Conservation (phyloP, 30 jellyfish, hydroid and myxozoan genomes). For the Cassiopea andromeda region DNA sequence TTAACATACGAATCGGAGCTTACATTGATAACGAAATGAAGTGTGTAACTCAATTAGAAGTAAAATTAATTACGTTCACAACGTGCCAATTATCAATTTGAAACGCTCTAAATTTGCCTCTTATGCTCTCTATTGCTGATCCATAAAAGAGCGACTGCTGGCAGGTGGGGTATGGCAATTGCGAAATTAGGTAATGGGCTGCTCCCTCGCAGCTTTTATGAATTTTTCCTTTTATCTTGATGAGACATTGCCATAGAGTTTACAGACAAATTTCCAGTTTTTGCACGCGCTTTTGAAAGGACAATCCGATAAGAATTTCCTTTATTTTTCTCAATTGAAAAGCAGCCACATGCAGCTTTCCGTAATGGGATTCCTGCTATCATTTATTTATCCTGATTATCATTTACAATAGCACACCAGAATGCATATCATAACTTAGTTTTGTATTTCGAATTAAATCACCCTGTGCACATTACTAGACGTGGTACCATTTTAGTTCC, state of each 20-base stretch:
- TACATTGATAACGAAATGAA: neutral
- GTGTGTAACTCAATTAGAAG: neutral
- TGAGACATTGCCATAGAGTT: neutral
- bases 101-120: slow-evolving; percentile 3
- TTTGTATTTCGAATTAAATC: neutral
- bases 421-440: neutral
- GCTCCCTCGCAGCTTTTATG: neutral
- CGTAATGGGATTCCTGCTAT: neutral
- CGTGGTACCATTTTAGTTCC: too few species aligned
- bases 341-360: neutral
- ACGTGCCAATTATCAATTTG: neutral
- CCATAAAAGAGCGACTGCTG: neutral
- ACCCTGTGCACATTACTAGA: too few species aligned
- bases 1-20: neutral
- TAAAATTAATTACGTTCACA: neutral
- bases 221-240: neutral
- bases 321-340: neutral
- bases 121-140: neutral
- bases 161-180: slow-evolving; percentile 10
- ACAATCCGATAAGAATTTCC: neutral
- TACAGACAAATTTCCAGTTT: neutral
- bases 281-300: slow-evolving; percentile 2
- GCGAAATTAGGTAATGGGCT: neutral
- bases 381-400: neutral
- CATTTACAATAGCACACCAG: neutral